Evolutionary conservation across 1,140 invertebrate species (phyloP), one percentile per base, ranked within the genome.

Genomic region (Tenebrio molitor): DNA sequence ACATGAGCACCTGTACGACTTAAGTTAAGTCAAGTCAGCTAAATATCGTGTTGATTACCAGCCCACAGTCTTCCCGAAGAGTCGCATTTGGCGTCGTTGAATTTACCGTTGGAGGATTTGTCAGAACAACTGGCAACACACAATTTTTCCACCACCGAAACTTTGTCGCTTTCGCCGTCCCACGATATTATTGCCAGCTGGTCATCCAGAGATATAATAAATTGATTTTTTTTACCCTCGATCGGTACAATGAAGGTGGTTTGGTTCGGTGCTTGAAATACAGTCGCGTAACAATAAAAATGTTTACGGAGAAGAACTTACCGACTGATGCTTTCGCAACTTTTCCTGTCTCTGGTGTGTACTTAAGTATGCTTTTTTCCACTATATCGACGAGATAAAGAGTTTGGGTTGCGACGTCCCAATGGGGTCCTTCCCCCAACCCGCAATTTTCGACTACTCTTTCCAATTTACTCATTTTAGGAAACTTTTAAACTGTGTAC

Each of bases 51-150:
- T 58, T 23, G 7, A 58, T 14, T 16, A 53, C 73, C 73, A 14
- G 68, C 70, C 88, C 91, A 95, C 1, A 96, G 83, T 42, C 93
- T 84, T 19, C 95, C 94, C 2, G 78, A 81, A 0, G 89, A 86
- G 82, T 97, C 95, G 73, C 90, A 91, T 84, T 96, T 97, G 10
- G 89, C 94, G 81, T 96, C 94, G 78, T 96, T 96, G 73, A 93
- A 89, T 74, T 92, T 85, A 75, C 90, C 93, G 41, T 63, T 63
- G 2, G 33, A 10, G 8, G 36, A 3, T 39, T 39, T 2, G 12
- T 5, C 2, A 8, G 36, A 12, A 39, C 2, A 39, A 94, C 85
- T 16, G 7, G 78, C 73, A 67, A 74, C 73, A 17, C 53, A 16
- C 1, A 79, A 12, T 66, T 66, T 72, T 71, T 79, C 69, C 2